Base-by-base conservation (phyloP, 2,797 vertebrate genomes). In the Acropternis orthonyx region DNA sequence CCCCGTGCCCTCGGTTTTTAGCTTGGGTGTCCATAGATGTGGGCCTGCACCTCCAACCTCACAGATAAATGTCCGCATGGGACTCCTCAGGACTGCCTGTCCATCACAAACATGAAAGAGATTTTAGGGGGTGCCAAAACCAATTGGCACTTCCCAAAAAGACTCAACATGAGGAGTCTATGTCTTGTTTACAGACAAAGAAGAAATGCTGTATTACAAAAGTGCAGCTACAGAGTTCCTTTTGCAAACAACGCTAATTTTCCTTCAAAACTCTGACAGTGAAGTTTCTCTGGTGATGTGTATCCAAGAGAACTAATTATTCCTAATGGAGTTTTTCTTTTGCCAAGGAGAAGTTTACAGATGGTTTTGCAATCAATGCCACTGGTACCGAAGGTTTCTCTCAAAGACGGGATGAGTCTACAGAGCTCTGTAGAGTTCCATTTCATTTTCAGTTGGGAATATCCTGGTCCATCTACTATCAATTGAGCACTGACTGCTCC, bases 21-120 rank as follows among this genome's bases (percentile, higher is more conserved):
- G 10, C 39, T 16, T 48, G 48, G 63, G 12, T 58, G 32, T 23
- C 49, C 61, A 11, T 3, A 32, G 44, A 26, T 78, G 14, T 9
- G 51, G 72, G 12, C 67, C 67, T 36, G 46, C 41, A 56, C 37
- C 23, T 76, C 27, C 51, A 1, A 3, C 46, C 43, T 62, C 19
- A 20, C 2, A 3, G 73, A 27, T 34, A 66, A 88, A 37, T 23
- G 32, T 46, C 83, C 37, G 55, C 44, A 44, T 44, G 77, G 67
- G 34, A 32, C 32, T 69, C 55, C 24, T n/a, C 8, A 20, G 74
- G 21, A 37, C 12, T 41, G 14, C 17, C 48, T 12, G 56, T 54
- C 23, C 24, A 63, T 27, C 77, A 65, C 32, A 87, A 36, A 51
- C 7, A 28, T 0, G 0, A 56, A 58, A 27, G 4, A 44, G 9